These are phyloP conservation scores for Crematogaster levior DNA, from an alignment of 2,888 invertebrate genomes.

Conservation along the genomic window DNA sequence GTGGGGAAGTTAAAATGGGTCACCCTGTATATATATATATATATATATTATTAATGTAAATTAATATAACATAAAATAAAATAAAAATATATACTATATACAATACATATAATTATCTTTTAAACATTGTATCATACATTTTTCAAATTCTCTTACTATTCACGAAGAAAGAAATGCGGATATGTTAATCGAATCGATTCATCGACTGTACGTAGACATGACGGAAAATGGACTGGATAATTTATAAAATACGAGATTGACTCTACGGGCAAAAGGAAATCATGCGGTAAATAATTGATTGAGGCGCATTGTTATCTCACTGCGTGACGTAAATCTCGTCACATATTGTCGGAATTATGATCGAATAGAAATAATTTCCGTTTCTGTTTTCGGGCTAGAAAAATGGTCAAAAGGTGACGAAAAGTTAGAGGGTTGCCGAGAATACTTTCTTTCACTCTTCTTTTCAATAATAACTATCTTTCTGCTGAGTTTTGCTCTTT, in stretches of 20 bases:
- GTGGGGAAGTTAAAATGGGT: too few species aligned
- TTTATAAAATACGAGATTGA: conserved; percentile 16
- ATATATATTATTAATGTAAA: too few species aligned
- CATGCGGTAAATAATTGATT: conserved; percentile 15
- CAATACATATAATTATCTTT: neutral
- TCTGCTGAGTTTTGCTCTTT: neutral
- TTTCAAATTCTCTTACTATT: neutral
- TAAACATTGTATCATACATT: neutral
- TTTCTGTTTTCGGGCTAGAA: conserved; percentile 36
- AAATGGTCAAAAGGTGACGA: conserved; percentile 38
- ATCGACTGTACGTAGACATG: neutral
- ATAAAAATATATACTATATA: neutral
- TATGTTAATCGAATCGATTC: neutral
- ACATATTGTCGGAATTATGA: conserved; percentile 33
- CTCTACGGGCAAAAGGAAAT: neutral
- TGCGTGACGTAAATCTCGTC: neutral
- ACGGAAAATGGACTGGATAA: neutral
- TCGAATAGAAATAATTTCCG: conserved; percentile 2
- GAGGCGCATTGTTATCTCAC: conserved; percentile 8
- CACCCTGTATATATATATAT: too few species aligned
- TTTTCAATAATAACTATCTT: conserved; percentile 32
- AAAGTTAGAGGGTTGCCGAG: conserved; percentile 47
- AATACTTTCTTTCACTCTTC: neutral
- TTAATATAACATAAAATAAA: too few species aligned
- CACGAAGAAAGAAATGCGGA: neutral